Base-by-base conservation (phyloP, 2,888 invertebrate species). In the Timandra comae region DNA sequence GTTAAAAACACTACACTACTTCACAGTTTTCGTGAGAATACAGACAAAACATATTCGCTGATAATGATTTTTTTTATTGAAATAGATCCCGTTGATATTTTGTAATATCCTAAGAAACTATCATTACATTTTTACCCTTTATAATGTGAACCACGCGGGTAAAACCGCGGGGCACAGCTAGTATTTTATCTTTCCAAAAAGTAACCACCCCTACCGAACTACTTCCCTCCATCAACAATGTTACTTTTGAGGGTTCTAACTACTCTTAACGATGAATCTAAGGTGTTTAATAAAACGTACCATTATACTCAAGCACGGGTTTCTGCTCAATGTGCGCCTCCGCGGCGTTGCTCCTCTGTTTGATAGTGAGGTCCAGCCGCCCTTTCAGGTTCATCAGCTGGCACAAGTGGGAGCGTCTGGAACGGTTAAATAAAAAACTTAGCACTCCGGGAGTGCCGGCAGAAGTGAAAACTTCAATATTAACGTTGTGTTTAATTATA, bases 361-460 rank as follows among this genome's bases (percentile, higher is more conserved):
- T 34, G 9, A 68, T 50, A 0, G 79, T 72, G 3, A 85, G 60
- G 27, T 73, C 66, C 1, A 86, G 43, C 0, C 86, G 60, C 0
- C 85, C 85, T 7, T 68, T 69, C 8, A 86, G 54, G 49, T 82
- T 82, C 12, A 86, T 41, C 27, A 86, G 52, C 47, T 80, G 81
- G 26, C 81, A 78, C 0, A 86, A 61, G 35, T 82, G 71, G 0
- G 85, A 80, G 0, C 84, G 72, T 38, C 85, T 77, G 74, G 0
- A 0, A 25, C 12, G 35, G 11, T 30, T 3, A 23, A 20, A 28
- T 10, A 24, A 27, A 21, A 20, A 32, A 20, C 2, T 20, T 20
- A 21, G 12, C 11, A 25, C n/a, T n/a, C n/a, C n/a, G n/a, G n/a
- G n/a, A n/a, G n/a, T n/a, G n/a, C n/a, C n/a, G n/a, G n/a, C n/a